phyloP scores from a whole-genome alignment of 2,888 invertebrate species.

The Anticlea derivata region DNA sequence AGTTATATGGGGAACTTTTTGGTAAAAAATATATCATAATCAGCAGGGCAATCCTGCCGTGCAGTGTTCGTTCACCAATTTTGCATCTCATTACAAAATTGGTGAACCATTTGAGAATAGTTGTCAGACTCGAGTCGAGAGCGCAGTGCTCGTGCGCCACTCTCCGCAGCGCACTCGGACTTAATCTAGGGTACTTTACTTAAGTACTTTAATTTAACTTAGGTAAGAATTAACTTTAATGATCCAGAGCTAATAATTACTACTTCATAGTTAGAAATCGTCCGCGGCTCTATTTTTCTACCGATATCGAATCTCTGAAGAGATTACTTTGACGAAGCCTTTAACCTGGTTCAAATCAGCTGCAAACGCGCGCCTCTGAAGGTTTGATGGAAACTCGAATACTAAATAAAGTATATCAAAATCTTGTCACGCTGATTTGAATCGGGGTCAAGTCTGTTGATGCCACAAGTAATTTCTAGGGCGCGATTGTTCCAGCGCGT shows the following conservation, averaged over 20 bases:
- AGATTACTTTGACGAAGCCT: conserved; percentile 42
- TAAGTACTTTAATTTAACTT: conserved; percentile 53
- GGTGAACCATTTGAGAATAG: too few relatives aligned
- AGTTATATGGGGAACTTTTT: conserved; percentile 11
- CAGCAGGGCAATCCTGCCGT: not conserved
- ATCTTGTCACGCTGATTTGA: conserved; percentile 4
- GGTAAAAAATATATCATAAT: not conserved
- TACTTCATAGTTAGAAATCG: conserved; percentile 57
- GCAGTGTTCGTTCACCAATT: not conserved
- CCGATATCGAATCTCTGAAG: conserved; percentile 54
- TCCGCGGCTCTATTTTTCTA: conserved; percentile 73
- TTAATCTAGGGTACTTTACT: conserved; percentile 44
- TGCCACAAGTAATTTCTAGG: not conserved
- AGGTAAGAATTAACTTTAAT: conserved; percentile 60
- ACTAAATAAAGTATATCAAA: conserved; percentile 2
- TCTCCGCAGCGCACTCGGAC: conserved; percentile 37
- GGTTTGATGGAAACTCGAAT: conserved; percentile 2
- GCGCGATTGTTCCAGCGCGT: not conserved
- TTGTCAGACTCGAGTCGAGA: too few relatives aligned
- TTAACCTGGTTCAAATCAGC: conserved; percentile 26
- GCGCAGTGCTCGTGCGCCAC: not conserved
- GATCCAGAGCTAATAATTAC: conserved; percentile 46
- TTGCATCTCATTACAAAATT: too few relatives aligned
- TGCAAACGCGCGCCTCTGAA: not conserved
- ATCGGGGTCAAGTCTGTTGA: conserved; percentile 8